Evolutionary conservation across 2,888 invertebrate genomes (phyloP).

Genomic region (Perithous albicinctus): DNA sequence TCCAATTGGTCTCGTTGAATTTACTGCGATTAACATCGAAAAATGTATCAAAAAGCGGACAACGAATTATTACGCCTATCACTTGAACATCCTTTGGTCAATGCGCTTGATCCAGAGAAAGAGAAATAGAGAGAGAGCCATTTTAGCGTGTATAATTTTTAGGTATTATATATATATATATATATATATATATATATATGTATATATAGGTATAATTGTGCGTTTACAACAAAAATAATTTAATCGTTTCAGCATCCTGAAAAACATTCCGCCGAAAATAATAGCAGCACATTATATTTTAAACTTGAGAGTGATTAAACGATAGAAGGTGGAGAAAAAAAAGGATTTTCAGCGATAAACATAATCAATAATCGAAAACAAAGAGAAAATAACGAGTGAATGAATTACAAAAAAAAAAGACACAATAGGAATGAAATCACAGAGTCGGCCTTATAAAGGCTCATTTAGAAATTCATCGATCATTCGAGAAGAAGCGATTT

Average conservation of each 20-base stretch:
- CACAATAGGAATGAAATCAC: conserved; percentile 68
- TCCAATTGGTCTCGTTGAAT: conserved; percentile 39
- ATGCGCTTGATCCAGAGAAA: conserved; percentile 15
- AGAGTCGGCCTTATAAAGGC: conserved; percentile 64
- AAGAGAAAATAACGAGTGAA: conserved; percentile 31
- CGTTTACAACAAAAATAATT: conserved; percentile 50
- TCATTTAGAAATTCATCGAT: conserved; percentile 60
- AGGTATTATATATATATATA: no score
- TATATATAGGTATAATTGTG: conserved; percentile 57
- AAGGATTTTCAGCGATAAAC: conserved; percentile 8
- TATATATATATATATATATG: conserved; percentile 19
- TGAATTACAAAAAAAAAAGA: conserved; percentile 21
- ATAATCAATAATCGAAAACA: conserved; percentile 8
- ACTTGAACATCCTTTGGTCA: conserved; percentile 28
- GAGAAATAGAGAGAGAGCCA: not conserved
- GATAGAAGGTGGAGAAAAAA: not conserved
- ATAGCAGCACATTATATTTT: conserved; percentile 27
- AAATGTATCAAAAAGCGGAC: conserved; percentile 22
- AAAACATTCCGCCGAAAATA: conserved; percentile 25
- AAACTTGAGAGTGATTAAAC: conserved; percentile 13
- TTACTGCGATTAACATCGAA: conserved; percentile 25
- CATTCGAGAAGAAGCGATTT: conserved; percentile 26
- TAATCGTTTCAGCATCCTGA: conserved; percentile 10
- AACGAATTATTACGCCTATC: conserved; percentile 27
- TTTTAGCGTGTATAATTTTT: conserved; percentile 5